These are phyloP conservation scores for Murina feae DNA, from an alignment of 2,113 vertebrate species.

Conservation along the genomic window DNA sequence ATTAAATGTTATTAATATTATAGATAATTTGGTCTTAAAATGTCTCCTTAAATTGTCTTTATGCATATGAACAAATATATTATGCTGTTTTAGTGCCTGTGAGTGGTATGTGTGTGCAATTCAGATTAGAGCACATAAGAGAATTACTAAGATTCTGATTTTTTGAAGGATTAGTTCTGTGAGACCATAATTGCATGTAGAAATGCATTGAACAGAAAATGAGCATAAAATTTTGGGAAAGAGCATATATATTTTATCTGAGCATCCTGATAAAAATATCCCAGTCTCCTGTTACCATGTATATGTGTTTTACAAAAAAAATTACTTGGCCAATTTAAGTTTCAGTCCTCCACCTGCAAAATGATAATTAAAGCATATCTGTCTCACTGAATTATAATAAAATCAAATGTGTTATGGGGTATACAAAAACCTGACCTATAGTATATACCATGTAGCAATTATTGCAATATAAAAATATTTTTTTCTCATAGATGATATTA, in stretches of 20 bases:
- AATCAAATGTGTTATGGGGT: neutral
- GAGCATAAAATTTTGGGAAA: neutral
- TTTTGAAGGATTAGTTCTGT: neutral
- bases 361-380: neutral
- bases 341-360: neutral
- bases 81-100: neutral
- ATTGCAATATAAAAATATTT: neutral
- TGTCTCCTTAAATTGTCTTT: neutral
- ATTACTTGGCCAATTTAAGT: neutral
- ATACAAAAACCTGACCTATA: neutral
- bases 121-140: neutral
- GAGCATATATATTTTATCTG: neutral
- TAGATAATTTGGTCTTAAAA: neutral
- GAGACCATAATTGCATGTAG: neutral
- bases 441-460: neutral
- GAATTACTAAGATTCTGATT: neutral
- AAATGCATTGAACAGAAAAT: neutral
- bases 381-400: neutral
- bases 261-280: neutral
- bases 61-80: neutral
- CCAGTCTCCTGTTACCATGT: neutral
- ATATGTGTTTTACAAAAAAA: neutral
- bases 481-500: neutral
- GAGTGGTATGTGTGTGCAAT: neutral
- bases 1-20: neutral